Conservation (phyloP, 2,888 invertebrate genomes). For the Drosophila gaucha region DNA sequence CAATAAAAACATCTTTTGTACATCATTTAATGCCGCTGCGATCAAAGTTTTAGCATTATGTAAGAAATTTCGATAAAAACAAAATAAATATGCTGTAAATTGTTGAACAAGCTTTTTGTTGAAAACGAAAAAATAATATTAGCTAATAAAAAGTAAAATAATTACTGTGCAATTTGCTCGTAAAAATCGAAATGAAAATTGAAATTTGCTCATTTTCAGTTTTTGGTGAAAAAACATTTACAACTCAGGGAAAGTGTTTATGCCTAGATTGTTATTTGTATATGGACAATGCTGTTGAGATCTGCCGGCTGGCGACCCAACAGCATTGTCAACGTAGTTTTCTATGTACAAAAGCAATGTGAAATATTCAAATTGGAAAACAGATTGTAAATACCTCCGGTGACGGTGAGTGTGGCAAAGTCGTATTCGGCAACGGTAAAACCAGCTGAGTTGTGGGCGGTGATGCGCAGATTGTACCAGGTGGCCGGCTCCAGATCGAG, state of each 20-base stretch:
- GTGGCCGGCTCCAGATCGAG: slow-evolving; percentile 96
- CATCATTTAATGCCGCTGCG: slow-evolving; percentile 40
- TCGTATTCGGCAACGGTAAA: slow-evolving; percentile 97
- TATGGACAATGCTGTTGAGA: slow-evolving; percentile 66
- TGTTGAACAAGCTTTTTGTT: slow-evolving; percentile 48
- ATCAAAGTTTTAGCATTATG: slow-evolving; percentile 39
- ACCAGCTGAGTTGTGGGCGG: slow-evolving; percentile 97
- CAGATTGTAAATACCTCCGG: slow-evolving; percentile 91
- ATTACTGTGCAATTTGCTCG: slow-evolving; percentile 64
- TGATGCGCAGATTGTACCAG: slow-evolving; percentile 96
- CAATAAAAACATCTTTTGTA: slow-evolving; percentile 73
- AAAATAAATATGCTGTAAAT: slow-evolving; percentile 7
- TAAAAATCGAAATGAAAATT: slow-evolving; percentile 33
- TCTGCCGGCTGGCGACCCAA: neutral
- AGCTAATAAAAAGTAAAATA: slow-evolving; percentile 18
- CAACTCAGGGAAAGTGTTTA: slow-evolving; percentile 58
- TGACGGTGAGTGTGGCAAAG: slow-evolving; percentile 96
- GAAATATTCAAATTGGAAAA: slow-evolving; percentile 70
- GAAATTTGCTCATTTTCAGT: slow-evolving; percentile 58
- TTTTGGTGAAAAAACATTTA: slow-evolving; percentile 63
- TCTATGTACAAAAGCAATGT: slow-evolving; percentile 85
- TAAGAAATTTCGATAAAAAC: slow-evolving; percentile 14
- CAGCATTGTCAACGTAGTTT: slow-evolving; percentile 74
- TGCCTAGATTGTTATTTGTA: slow-evolving; percentile 82
- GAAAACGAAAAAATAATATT: slow-evolving; percentile 13